These are phyloP conservation scores for Lycocorax pyrrhopterus DNA, from an alignment of 2,113 vertebrate genomes.

Conservation along the genomic window DNA sequence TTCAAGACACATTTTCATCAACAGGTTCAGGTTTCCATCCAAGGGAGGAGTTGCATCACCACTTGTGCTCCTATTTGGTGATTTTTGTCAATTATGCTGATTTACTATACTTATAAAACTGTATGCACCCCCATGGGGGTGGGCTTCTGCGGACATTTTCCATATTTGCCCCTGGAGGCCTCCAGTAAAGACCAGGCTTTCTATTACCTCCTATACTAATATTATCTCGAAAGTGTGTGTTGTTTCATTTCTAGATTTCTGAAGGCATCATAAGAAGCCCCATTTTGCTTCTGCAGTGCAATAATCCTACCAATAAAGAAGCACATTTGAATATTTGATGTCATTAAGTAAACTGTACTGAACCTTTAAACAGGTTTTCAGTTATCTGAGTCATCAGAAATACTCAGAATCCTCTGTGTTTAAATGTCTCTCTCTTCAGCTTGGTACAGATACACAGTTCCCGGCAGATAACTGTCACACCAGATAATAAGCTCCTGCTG, in stretches of 20 bases:
- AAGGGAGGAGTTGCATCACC: too few species aligned
- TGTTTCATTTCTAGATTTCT: not conserved
- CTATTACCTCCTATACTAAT: not conserved
- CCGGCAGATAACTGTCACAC: not conserved
- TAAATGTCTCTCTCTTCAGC: not conserved
- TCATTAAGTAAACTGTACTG: not conserved
- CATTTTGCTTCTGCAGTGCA: not conserved
- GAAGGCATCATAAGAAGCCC: not conserved
- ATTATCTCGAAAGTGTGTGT: not conserved
- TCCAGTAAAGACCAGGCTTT: not conserved
- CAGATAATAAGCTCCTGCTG: not conserved
- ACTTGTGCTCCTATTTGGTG: not conserved
- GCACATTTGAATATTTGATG: not conserved
- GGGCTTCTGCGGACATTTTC: not conserved
- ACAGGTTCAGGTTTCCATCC: not conserved
- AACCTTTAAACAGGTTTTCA: not conserved
- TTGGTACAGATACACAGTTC: not conserved
- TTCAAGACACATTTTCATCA: not conserved
- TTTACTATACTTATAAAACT: not conserved
- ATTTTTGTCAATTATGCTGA: not conserved
- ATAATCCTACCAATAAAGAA: not conserved
- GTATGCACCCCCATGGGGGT: rapidly evolving
- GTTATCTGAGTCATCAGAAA: not conserved
- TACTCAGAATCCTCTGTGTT: not conserved
- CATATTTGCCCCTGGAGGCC: not conserved